Evolutionary conservation across 2,888 invertebrate genomes (phyloP).

Genomic region (Kryphioiulus occultus): DNA sequence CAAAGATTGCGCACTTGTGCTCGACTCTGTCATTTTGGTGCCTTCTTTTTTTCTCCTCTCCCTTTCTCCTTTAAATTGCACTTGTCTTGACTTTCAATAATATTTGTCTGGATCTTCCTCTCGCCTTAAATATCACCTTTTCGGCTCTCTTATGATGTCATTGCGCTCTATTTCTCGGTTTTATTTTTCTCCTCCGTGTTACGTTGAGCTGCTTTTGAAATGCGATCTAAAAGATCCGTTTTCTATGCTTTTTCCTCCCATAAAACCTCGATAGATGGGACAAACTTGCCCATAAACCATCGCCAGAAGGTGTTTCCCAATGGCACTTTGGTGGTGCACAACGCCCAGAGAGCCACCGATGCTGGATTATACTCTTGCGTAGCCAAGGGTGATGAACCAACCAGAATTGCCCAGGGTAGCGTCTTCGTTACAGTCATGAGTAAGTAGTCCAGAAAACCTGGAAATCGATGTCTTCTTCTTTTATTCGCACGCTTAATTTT

Average conservation of each 20-base stretch:
- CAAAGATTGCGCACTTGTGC: slow-evolving; percentile 33
- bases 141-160: slow-evolving; percentile 1
- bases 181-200: not conserved
- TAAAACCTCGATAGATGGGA: slow-evolving; percentile 51
- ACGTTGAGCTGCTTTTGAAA: not conserved
- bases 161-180: not conserved
- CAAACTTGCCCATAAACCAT: slow-evolving; percentile 61
- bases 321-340: slow-evolving; percentile 61
- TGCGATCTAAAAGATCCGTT: not conserved
- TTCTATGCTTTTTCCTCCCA: slow-evolving; percentile 8
- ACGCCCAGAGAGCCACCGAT: slow-evolving; percentile 61
- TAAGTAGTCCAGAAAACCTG: slow-evolving; percentile 55
- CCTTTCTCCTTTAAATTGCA: not conserved
- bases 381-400: slow-evolving; percentile 59
- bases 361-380: slow-evolving; percentile 62
- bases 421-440: slow-evolving; percentile 61
- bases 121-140: slow-evolving; percentile 21
- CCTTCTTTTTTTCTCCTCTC: not conserved
- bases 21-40: not conserved
- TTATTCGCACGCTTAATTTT: slow-evolving; percentile 28
- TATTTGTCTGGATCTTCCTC: slow-evolving; percentile 28
- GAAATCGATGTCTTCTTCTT: not conserved
- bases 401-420: slow-evolving; percentile 59
- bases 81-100: not conserved
- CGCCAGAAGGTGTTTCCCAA: slow-evolving; percentile 60